Evolutionary conservation across 2,797 vertebrate species (phyloP).

Genomic region (Tadarida brasiliensis): DNA sequence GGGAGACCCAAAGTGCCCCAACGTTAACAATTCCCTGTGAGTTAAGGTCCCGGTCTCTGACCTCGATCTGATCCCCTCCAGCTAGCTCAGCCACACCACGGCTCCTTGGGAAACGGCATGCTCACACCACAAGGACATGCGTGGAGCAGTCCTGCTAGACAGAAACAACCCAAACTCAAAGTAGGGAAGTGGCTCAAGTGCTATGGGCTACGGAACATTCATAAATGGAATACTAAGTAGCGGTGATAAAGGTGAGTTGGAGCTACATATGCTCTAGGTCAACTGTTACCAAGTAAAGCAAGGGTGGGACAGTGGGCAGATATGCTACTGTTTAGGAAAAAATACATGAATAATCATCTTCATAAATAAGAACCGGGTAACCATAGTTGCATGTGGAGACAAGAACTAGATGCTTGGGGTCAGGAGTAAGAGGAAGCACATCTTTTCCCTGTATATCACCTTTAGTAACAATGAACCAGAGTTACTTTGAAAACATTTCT

Average conservation of each 20-base stretch:
- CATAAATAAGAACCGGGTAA: not conserved
- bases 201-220: not conserved
- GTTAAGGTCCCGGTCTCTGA: not conserved
- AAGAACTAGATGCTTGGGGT: not conserved
- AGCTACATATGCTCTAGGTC: not conserved
- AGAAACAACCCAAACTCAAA: not conserved
- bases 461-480: not conserved
- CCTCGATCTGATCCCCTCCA: not conserved
- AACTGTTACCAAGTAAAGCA: not conserved
- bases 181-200: not conserved
- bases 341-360: not conserved
- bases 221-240: not conserved
- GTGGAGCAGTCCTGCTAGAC: not conserved
- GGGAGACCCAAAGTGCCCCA: not conserved
- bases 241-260: not conserved
- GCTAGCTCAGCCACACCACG: not conserved
- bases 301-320: not conserved
- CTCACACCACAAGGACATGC: not conserved
- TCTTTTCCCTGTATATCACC: not conserved
- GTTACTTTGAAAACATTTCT: not conserved
- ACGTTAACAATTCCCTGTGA: not conserved
- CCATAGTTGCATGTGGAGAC: not conserved
- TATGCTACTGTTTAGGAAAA: not conserved
- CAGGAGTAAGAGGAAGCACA: not conserved
- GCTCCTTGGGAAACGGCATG: not conserved